Evolutionary conservation across 2,888 invertebrate genomes (phyloP), one percentile per base, ranked within the genome.

Genomic region (Anarsia innoxiella): DNA sequence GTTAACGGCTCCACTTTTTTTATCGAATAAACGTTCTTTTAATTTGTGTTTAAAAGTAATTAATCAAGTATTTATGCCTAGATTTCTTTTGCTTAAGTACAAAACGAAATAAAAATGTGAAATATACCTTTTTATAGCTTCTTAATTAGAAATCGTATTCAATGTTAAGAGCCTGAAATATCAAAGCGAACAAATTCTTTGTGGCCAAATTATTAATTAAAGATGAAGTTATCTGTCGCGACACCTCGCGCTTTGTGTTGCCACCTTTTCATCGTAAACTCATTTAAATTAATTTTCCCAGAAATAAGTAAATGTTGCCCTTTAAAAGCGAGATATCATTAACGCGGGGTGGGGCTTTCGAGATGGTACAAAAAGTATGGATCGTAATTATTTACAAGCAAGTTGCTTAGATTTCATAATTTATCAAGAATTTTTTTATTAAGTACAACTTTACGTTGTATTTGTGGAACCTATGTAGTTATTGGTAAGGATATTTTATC

Each of bases 261-360:
- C 64, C 75, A 74, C 70, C 83, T 84, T 83, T 84, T 83, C 84
- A 83, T 76, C 83, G 75, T 70, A 72, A 83, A 80, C 83, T 84
- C 84, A 84, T 84, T 84, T 84, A 79, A 83, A 84, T 84, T 84
- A 83, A 83, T 83, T 83, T 84, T 69, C 70, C 63, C 69, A 72
- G 79, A 77, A 83, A 78, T 80, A 82, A 83, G 78, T 83, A 82
- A 84, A 80, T 80, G 77, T 71, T 82, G 82, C 78, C 74, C 79
- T 77, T 73, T 80, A 75, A 70, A 69, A 78, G 75, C 72, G 66
- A 80, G 79, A 82, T 85, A 85, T 83, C 82, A 84, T 86, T 84
- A 85, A 80, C 78, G 78, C 73, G 48, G 49, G 53, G 50, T 52
- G 48, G 46, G 31, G 47, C 3, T 3, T 3, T 19, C 4, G 19